Evolutionary conservation across 2,888 invertebrate genomes (phyloP), one percentile per base, ranked within the genome.

Genomic region (Tetropium fuscum): DNA sequence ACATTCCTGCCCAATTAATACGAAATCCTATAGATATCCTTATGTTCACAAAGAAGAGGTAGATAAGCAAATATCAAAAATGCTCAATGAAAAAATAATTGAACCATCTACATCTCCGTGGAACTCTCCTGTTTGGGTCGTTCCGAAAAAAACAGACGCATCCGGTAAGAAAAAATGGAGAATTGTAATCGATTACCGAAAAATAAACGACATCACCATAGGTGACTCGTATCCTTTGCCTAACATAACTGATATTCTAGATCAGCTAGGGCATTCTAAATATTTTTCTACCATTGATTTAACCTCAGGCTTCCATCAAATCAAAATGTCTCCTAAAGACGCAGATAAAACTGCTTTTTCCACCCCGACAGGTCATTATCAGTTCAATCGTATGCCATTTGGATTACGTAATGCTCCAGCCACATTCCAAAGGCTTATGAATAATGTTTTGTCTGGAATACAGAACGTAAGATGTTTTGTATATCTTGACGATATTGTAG

Each of bases 121-220:
- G 45, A 47, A 47, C 19, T 32, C 32, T 10, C 32, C 45, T 16
- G 18, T 47, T 3, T 47, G 45, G 45, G 45, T 63, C 11, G 63
- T 68, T 19, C 74, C 75, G 0, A 78, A 78, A 53, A 78, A 76
- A 53, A 4, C 13, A 8, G 72, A 73, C 54, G 66, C 66, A 1
- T 55, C 68, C 1, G 73, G 74, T n/a, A 63, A 74, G 36, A 48
- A 45, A 30, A 72, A 72, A 64, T 78, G 69, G 73, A 57, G 78
- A 19, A 57, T 80, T 11, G 80, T 81, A 3, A 73, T 80, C 1
- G 79, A 81, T 58, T 81, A 77, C 56, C 44, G 79, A 8, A 72
- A 76, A 58, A 43, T 80, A 48, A 80, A 81, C 54, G 70, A 78
- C 7, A 69, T 68, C 18, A 79, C 80, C 1, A 66, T 76, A 0